A percentile compares a stretch with the other conserved stretches of the same genome.
Evolutionary conservation across 2,888 invertebrate species (phyloP).

Genomic region (Antheraea assamensis): DNA sequence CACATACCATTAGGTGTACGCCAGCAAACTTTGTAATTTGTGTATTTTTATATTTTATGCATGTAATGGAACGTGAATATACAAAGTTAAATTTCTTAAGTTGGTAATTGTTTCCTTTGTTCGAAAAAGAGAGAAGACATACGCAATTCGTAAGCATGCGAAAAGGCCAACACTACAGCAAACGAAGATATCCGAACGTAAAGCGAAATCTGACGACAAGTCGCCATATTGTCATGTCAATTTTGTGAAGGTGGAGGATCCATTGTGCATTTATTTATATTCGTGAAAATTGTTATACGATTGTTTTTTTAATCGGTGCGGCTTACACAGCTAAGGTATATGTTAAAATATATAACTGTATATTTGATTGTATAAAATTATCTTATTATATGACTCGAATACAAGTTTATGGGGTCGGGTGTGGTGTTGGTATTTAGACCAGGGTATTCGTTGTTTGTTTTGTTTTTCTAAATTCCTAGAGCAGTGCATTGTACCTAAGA

Average conservation of each 20-base stretch:
- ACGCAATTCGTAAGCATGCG: slow-evolving; percentile 18
- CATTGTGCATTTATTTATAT: slow-evolving; percentile 50
- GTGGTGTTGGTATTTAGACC: slow-evolving; percentile 78
- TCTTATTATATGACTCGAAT: slow-evolving; percentile 35
- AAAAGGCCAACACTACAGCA: slow-evolving; percentile 37
- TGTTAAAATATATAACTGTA: slow-evolving; percentile 25
- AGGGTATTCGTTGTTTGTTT: slow-evolving; percentile 69
- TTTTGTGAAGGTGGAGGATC: slow-evolving; percentile 64
- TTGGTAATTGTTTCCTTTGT: slow-evolving; percentile 37
- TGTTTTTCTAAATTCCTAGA: slow-evolving; percentile 54
- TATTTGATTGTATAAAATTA: slow-evolving; percentile 3
- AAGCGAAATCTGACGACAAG: slow-evolving; percentile 50
- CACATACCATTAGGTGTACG: no score
- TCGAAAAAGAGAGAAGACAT: slow-evolving; percentile 32
- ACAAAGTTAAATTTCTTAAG: slow-evolving; percentile 25
- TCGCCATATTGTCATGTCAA: slow-evolving; percentile 79
- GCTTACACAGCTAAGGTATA: slow-evolving; percentile 58
- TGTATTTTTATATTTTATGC: slow-evolving; percentile 14
- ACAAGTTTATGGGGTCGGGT: slow-evolving; percentile 52
- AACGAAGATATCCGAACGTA: slow-evolving; percentile 40
- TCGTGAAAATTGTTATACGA: slow-evolving; percentile 45
- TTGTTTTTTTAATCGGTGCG: slow-evolving; percentile 44
- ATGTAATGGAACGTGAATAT: slow-evolving; percentile 33
- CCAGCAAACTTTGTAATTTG: no score
- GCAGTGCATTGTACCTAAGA: slow-evolving; percentile 45